A percentile compares a stretch with the other conserved stretches of the same genome.
phyloP scores from a whole-genome alignment of 2,797 vertebrate genomes.

The Toxotes lorentzi region DNA sequence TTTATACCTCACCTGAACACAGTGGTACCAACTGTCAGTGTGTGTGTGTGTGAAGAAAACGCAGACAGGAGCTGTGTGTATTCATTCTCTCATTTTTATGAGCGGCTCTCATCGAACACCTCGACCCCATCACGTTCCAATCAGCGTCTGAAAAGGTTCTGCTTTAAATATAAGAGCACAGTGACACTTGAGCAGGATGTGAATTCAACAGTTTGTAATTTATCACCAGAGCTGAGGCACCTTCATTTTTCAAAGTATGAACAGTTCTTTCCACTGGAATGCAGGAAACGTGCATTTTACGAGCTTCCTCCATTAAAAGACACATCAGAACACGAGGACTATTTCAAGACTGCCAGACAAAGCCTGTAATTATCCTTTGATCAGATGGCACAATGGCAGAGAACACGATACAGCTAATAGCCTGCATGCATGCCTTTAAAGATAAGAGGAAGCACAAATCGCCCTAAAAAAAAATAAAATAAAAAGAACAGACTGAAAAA shows the following conservation, averaged over 20 bases:
- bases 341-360: conserved; percentile 10
- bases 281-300: conserved; percentile 53
- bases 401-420: conserved; percentile 20
- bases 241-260: neutral
- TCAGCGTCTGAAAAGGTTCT: neutral
- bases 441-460: conserved; percentile 16
- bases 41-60: too few species aligned
- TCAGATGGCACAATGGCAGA: conserved; percentile 18
- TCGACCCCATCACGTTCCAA: fast-evolving
- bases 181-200: too few species aligned
- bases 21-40: neutral
- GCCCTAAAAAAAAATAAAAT: too few species aligned
- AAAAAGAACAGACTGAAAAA: neutral
- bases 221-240: neutral
- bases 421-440: neutral
- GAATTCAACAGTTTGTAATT: too few species aligned
- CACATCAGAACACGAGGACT: neutral
- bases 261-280: conserved; percentile 34
- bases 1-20: conserved; percentile 27
- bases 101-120: neutral
- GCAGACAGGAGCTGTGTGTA: too few species aligned
- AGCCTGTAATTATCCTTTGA: conserved; percentile 47
- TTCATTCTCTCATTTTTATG: neutral
- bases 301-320: conserved; percentile 41
- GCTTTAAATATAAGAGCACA: neutral